These are phyloP conservation scores for Hemichromis elongatus DNA, from an alignment of 2,113 vertebrate species.

Conservation along the genomic window DNA sequence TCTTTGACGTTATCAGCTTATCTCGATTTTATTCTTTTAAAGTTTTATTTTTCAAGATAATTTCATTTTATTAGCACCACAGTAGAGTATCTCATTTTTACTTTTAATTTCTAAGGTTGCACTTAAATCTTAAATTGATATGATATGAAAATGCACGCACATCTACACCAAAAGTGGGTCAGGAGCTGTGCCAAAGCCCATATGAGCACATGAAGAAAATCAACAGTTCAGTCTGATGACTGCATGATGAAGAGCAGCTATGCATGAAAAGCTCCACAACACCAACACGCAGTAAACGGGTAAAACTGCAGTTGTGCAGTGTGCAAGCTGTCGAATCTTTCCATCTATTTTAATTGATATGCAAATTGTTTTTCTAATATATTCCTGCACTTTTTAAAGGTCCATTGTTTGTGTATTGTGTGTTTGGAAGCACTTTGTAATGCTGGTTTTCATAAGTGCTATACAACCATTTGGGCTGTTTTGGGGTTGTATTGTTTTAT, in stretches of 20 bases:
- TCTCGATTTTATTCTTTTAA: background rate
- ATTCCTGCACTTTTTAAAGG: background rate
- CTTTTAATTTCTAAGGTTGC: background rate
- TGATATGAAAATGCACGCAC: background rate
- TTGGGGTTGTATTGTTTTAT: background rate
- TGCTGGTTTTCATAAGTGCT: background rate
- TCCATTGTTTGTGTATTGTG: background rate
- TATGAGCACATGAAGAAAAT: background rate
- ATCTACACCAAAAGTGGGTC: background rate
- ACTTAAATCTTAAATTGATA: background rate
- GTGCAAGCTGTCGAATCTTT: background rate
- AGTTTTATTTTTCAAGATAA: background rate
- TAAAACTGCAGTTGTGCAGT: background rate
- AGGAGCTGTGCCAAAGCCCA: background rate
- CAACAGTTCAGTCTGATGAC: background rate
- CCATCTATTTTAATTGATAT: background rate
- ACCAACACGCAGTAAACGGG: background rate
- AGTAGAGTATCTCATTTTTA: background rate
- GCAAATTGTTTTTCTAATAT: background rate
- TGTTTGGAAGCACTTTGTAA: background rate
- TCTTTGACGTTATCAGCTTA: background rate
- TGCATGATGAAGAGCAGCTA: background rate
- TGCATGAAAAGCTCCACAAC: background rate
- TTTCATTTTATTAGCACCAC: background rate
- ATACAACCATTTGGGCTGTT: background rate